Conservation (phyloP, 2,797 vertebrate genomes). For the Varecia variegata region DNA sequence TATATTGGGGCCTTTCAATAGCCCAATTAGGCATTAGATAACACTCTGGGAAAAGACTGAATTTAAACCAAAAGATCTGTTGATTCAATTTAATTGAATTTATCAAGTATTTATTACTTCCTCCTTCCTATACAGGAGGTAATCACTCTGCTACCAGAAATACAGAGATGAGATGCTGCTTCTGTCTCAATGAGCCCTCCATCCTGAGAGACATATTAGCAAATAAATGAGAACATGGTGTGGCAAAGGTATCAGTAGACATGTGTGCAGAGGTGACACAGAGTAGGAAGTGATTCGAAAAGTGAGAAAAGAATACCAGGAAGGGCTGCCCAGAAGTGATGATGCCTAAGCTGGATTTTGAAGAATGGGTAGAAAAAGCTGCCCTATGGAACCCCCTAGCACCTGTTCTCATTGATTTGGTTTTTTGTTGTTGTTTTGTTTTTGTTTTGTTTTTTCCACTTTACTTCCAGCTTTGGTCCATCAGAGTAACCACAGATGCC, state of each 20-base stretch:
- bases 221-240: neutral
- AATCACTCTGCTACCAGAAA: neutral
- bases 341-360: neutral
- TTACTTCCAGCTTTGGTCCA: neutral
- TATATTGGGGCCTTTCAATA: neutral
- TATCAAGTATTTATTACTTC: neutral
- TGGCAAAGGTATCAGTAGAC: neutral
- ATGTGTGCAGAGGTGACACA: neutral
- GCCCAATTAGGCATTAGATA: neutral
- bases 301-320: neutral
- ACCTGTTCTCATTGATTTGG: neutral
- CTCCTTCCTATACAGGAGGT: neutral
- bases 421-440: too few species aligned
- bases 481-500: neutral
- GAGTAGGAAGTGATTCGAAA: neutral
- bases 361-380: neutral
- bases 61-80: constrained; percentile 17
- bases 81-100: neutral
- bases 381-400: neutral
- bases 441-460: neutral
- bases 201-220: neutral
- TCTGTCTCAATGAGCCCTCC: neutral
- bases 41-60: neutral
- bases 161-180: neutral
- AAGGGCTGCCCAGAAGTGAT: neutral